Evolutionary conservation across 2,888 invertebrate species (phyloP).

Genomic region (Mimachlamys varia): DNA sequence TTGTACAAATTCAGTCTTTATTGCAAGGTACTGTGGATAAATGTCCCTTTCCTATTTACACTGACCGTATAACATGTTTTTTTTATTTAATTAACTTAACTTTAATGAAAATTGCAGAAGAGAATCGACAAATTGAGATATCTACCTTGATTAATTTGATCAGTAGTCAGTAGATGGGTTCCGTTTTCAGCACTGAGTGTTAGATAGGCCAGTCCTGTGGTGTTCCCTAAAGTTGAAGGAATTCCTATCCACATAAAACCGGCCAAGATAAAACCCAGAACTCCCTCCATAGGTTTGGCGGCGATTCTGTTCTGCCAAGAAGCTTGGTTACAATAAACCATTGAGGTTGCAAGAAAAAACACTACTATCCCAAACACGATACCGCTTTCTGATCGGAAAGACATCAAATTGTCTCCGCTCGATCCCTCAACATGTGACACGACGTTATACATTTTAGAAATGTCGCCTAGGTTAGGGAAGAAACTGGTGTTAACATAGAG

Average conservation of each 20-base stretch:
- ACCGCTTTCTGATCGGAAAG: constrained; percentile 70
- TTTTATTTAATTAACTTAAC: no score
- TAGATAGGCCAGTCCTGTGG: constrained; percentile 74
- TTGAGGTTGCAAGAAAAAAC: constrained; percentile 66
- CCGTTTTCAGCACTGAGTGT: constrained; percentile 63
- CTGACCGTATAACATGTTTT: no score
- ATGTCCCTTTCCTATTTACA: no score
- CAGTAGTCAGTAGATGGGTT: constrained; percentile 55
- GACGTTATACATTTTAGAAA: constrained; percentile 64
- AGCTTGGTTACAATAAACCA: constrained; percentile 74
- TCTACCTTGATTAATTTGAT: constrained; percentile 68
- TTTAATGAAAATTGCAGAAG: no score
- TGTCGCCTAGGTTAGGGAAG: constrained; percentile 49
- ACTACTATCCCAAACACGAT: constrained; percentile 70
- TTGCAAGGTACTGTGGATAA: no score
- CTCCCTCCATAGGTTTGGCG: constrained; percentile 76
- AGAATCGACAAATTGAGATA: background rate
- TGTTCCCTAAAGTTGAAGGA: constrained; percentile 76
- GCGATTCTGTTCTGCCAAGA: constrained; percentile 80
- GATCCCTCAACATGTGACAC: constrained; percentile 64
- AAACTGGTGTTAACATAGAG: constrained; percentile 55
- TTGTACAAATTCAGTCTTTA: no score
- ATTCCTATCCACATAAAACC: constrained; percentile 78
- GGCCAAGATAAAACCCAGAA: constrained; percentile 76
- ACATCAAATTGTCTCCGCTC: constrained; percentile 66